Percentiles rank a stretch among this genome's conserved stretches.
These are phyloP conservation scores for Butorides virescens DNA, from an alignment of 2,113 vertebrate species.

Conservation along the genomic window DNA sequence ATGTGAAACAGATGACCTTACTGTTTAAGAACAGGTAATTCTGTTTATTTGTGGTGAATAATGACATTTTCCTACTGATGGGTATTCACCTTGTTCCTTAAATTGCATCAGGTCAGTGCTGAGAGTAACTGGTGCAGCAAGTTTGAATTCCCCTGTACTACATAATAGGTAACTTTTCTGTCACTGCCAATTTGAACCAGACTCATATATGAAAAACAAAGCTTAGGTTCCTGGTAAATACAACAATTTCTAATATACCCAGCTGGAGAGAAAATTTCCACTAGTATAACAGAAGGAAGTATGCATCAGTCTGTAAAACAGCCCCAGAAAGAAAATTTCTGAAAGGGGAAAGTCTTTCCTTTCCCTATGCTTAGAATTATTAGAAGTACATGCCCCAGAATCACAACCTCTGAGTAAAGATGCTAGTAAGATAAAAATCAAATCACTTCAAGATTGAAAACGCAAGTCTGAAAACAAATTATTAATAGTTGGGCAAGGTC, in stretches of 20 bases:
- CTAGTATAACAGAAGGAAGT: not conserved
- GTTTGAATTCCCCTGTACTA: not conserved
- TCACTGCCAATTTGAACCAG: constrained; percentile 44
- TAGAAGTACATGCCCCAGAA: not conserved
- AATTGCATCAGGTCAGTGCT: constrained; percentile 42
- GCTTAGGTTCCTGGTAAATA: not conserved
- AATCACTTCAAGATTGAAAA: not conserved
- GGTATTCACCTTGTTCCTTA: constrained; percentile 27
- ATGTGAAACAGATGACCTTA: constrained; percentile 62
- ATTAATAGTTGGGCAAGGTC: not conserved
- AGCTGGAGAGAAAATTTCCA: constrained; percentile 4
- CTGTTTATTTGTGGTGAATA: constrained; percentile 55
- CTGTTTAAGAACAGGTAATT: constrained; percentile 35
- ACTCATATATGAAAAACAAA: constrained; percentile 28
- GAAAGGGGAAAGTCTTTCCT: not conserved
- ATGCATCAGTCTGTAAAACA: not conserved
- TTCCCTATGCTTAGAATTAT: not conserved
- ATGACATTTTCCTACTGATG: constrained; percentile 37
- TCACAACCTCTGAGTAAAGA: not conserved
- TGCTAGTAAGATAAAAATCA: not conserved
- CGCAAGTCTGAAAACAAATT: not conserved
- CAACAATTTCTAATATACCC: constrained; percentile 8
- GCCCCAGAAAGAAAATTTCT: not conserved
- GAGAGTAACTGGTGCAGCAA: constrained; percentile 12
- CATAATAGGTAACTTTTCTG: constrained; percentile 37